Percentiles rank a stretch among this genome's conserved stretches.
These are phyloP conservation scores for Cantharis nigra DNA, from an alignment of 2,888 invertebrate genomes.

Conservation along the genomic window DNA sequence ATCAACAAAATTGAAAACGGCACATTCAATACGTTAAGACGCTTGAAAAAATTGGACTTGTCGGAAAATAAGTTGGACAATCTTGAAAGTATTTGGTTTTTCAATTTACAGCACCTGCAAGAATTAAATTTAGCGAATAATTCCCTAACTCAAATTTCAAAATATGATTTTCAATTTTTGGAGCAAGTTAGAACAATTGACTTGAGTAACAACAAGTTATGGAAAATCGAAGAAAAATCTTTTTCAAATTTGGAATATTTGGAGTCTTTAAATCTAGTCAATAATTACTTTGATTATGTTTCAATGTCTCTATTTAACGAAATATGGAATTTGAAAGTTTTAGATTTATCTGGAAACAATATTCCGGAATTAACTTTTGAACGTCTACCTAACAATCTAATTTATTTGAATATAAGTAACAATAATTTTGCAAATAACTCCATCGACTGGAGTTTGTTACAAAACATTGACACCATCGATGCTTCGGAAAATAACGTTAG, in stretches of 20 bases:
- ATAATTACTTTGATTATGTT: constrained; percentile 5
- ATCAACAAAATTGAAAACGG: not conserved
- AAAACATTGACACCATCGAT: constrained; percentile 6
- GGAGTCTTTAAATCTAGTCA: not conserved
- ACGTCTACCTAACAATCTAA: not conserved
- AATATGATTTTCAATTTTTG: not conserved
- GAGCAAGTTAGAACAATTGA: not conserved
- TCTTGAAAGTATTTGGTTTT: not conserved
- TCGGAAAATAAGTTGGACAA: constrained; percentile 3
- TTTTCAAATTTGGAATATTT: constrained; percentile 1
- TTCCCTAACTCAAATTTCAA: not conserved
- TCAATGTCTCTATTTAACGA: not conserved
- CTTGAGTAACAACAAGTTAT: constrained; percentile 8
- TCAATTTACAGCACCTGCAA: not conserved
- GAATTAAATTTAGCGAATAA: constrained; percentile 8
- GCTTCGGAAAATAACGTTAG: not conserved
- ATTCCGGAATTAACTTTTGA: constrained; percentile 3
- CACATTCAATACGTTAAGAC: not conserved
- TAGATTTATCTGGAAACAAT: constrained; percentile 17
- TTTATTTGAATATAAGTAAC: constrained; percentile 9
- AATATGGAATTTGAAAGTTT: not conserved
- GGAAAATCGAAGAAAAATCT: not conserved
- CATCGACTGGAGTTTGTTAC: not conserved
- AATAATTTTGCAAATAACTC: not conserved
- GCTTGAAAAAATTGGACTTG: constrained; percentile 11